These are phyloP conservation scores for Sebastes alutus DNA, from an alignment of 2,797 vertebrate genomes.

Conservation along the genomic window DNA sequence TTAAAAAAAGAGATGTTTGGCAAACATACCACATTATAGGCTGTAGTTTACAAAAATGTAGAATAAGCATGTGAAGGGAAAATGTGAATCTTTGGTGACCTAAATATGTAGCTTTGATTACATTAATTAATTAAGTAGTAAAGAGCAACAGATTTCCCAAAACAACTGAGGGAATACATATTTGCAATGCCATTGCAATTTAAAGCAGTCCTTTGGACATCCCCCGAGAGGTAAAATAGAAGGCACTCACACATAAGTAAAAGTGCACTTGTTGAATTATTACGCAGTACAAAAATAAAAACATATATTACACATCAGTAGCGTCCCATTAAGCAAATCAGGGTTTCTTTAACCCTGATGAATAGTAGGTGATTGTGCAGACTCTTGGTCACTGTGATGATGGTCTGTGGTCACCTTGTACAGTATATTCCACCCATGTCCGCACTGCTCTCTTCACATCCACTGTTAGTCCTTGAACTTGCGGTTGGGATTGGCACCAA, in stretches of 20 bases:
- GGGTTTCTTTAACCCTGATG: constrained; percentile 4
- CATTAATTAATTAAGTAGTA: background rate
- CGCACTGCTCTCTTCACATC: background rate
- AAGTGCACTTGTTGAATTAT: constrained; percentile 6
- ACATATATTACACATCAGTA: background rate
- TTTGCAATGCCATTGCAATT: background rate
- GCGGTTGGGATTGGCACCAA: constrained; percentile 92
- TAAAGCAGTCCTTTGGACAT: constrained; percentile 5
- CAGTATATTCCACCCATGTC: background rate
- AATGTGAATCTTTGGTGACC: constrained; percentile 22
- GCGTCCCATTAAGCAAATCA: background rate
- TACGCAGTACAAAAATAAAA: constrained; percentile 25
- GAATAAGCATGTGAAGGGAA: background rate
- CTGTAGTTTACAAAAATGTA: background rate
- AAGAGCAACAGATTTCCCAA: background rate
- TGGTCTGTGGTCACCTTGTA: constrained; percentile 28
- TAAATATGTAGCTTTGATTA: constrained; percentile 3
- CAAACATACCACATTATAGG: background rate
- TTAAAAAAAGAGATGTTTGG: background rate
- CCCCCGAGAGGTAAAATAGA: background rate
- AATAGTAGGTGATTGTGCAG: background rate
- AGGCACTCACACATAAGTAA: background rate
- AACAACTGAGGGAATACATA: background rate
- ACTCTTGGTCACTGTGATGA: background rate
- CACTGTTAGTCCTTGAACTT: constrained; percentile 90